Evolutionary conservation across 2,113 vertebrate genomes (phyloP).

Genomic region (Urocolius indicus): DNA sequence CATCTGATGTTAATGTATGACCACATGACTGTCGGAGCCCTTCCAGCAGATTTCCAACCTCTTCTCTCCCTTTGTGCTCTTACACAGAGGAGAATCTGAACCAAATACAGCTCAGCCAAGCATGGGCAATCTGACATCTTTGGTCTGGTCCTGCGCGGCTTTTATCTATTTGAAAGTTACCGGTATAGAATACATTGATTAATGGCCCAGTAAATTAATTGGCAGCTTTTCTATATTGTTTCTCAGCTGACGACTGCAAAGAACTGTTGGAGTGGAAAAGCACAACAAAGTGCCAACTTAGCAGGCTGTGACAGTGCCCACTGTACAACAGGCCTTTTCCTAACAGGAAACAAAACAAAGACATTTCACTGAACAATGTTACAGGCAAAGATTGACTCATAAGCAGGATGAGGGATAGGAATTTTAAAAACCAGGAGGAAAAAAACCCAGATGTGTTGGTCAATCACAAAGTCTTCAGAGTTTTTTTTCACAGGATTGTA

Average conservation of each 20-base stretch:
- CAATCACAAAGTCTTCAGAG: background rate
- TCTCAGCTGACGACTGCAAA: background rate
- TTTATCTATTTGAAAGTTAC: conserved; percentile 30
- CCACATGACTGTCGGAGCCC: rapidly evolving
- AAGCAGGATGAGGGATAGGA: background rate
- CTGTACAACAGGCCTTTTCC: background rate
- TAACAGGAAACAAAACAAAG: conserved; percentile 40
- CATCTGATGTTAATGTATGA: background rate
- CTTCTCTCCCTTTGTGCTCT: background rate
- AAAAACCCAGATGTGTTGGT: background rate
- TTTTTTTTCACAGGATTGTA: background rate
- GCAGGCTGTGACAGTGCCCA: background rate
- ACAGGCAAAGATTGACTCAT: background rate
- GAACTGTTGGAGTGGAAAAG: conserved; percentile 31
- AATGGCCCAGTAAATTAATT: conserved; percentile 44
- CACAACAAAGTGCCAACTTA: background rate
- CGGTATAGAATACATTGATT: background rate
- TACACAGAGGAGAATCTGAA: background rate
- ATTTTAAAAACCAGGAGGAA: background rate
- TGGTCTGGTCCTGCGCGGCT: background rate
- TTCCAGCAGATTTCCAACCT: background rate
- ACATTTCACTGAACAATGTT: background rate
- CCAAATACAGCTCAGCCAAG: background rate
- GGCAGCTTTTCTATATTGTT: background rate
- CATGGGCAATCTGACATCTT: background rate